Percentiles rank a stretch among this genome's conserved stretches.
Evolutionary conservation across 1,140 invertebrate genomes (phyloP).

Genomic region (Agrilus planipennis): DNA sequence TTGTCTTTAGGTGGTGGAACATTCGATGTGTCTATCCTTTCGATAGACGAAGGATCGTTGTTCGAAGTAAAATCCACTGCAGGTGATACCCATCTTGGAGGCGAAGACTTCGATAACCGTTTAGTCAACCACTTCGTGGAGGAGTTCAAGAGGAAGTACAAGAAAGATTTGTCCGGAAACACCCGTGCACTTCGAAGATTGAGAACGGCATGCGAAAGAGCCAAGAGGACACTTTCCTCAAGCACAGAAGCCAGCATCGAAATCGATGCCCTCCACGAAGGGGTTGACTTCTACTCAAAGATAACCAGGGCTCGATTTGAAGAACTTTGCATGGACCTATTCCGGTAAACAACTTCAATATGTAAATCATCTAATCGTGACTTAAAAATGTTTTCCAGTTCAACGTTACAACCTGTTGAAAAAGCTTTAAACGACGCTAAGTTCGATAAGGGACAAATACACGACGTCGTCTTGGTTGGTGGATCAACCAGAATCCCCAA

Average conservation of each 20-base stretch:
- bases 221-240: conserved; percentile 54
- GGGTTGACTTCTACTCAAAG: conserved; percentile 76
- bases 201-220: conserved; percentile 60
- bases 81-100: conserved; percentile 54
- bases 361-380: too few relatives aligned
- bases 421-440: conserved; percentile 62
- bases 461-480: conserved; percentile 50
- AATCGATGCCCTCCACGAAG: conserved; percentile 64
- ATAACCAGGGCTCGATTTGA: conserved; percentile 76
- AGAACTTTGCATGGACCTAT: conserved; percentile 77
- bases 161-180: conserved; percentile 63
- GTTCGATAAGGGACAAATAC: conserved; percentile 54
- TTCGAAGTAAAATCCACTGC: conserved; percentile 72
- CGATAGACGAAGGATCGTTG: conserved; percentile 72
- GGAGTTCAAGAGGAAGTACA: conserved; percentile 77
- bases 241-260: conserved; percentile 58
- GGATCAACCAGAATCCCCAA: conserved; percentile 56
- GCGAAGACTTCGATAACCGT: conserved; percentile 79
- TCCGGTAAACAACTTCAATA: too few relatives aligned
- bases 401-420: conserved; percentile 59
- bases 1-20: conserved; percentile 67
- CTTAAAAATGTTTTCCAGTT: too few relatives aligned
- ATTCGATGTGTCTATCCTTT: conserved; percentile 77
- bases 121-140: conserved; percentile 61
- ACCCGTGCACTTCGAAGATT: conserved; percentile 65